Evolutionary conservation across 2,113 vertebrate genomes (phyloP), one percentile per base, ranked within the genome.

Genomic region (Psittacus erithacus): DNA sequence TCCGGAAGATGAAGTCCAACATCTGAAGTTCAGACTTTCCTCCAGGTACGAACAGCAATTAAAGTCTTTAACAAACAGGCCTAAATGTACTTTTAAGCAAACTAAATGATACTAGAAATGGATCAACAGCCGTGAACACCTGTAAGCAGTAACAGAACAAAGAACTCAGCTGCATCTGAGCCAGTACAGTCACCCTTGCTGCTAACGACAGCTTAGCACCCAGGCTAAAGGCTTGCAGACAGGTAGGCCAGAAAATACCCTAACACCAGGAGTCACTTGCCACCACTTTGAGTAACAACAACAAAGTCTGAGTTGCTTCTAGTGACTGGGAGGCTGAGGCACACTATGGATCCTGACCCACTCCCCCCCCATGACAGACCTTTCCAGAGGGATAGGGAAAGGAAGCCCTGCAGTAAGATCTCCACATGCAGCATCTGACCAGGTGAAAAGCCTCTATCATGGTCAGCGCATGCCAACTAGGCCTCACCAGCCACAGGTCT

Each of bases 401-500:
- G 0, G 35, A 86, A 71, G 28, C 25, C n/a, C 52, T 0, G 0
- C 41, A 47, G 29, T n/a, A 24, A 24, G 17, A 62, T 12, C 33
- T 41, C 68, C n/a, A 33, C 1, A 3, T 4, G 18, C 41, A 94
- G 69, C 46, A 38, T 2, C 19, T 2, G 1, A 43, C 38, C 44
- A 18, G 11, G 13, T 35, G 43, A 53, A 49, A 65, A 65, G 52
- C 41, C 43, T 23, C 68, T 27, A 2, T 13, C 46, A 20, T 1
- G 10, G 31, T 47, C 17, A 44, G 24, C 4, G 0, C 11, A 2
- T 33, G 55, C 63, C 0, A 0, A 14, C 10, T 4, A 10, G 43
- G 55, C 59, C 46, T 90, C 63, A 27, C 24, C 47, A n/a, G 17
- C 49, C 49, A 16, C 27, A 17, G 11, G 13, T 28, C 63, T 47